These are phyloP conservation scores for Pyrochroa serraticornis DNA, from an alignment of 2,888 invertebrate genomes.

Conservation along the genomic window DNA sequence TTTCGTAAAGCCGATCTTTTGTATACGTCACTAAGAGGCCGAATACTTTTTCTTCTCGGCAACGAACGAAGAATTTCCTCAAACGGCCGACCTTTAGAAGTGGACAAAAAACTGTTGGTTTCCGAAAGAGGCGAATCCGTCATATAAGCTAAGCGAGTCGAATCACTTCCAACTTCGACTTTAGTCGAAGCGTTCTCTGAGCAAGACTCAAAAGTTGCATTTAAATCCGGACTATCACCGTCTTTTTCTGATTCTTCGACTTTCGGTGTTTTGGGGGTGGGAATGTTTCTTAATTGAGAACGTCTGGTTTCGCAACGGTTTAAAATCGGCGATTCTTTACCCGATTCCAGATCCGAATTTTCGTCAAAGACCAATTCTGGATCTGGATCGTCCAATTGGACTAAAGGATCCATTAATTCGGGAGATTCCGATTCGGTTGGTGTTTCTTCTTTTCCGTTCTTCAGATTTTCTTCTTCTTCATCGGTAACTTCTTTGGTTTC, in stretches of 20 bases:
- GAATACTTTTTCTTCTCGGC: conserved; percentile 41
- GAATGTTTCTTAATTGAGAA: conserved; percentile 52
- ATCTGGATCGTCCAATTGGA: conserved; percentile 47
- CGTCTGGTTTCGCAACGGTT: conserved; percentile 52
- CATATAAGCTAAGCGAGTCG: conserved; percentile 45
- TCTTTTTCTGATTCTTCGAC: conserved; percentile 27
- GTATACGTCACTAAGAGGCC: conserved; percentile 41
- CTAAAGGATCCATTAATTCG: conserved; percentile 49
- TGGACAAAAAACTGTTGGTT: conserved; percentile 38
- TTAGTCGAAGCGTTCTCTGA: conserved; percentile 44
- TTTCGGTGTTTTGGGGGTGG: conserved; percentile 56
- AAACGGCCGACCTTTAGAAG: conserved; percentile 43
- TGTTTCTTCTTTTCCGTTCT: background rate
- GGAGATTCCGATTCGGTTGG: conserved; percentile 9
- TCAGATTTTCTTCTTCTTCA: conserved; percentile 16
- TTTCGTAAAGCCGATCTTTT: conserved; percentile 18
- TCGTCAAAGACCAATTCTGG: conserved; percentile 53
- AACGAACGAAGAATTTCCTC: conserved; percentile 43
- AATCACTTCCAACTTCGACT: conserved; percentile 49
- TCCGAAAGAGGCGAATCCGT: conserved; percentile 29
- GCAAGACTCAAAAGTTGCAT: conserved; percentile 22
- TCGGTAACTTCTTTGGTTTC: conserved; percentile 4
- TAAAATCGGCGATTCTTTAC: conserved; percentile 47
- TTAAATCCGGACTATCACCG: conserved; percentile 14
- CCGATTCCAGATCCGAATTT: conserved; percentile 47